These are phyloP conservation scores for Zaprionus gabonicus DNA, from an alignment of 1,140 invertebrate genomes.

Conservation along the genomic window DNA sequence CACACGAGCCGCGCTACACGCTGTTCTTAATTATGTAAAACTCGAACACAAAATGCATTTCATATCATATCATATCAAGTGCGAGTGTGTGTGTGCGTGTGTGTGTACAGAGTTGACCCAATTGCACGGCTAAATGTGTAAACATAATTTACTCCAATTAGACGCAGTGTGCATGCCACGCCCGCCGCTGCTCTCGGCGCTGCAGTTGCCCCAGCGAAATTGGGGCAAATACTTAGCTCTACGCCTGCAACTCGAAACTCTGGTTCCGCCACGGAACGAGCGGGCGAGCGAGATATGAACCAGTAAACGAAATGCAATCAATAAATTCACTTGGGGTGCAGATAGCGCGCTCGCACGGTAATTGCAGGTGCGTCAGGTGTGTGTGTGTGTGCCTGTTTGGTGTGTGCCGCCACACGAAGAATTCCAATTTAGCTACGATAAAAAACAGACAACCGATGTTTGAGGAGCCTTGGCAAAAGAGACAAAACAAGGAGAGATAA, in stretches of 20 bases:
- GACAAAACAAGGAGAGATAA: conserved; percentile 4
- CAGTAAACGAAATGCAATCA: conserved; percentile 66
- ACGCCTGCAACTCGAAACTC: conserved; percentile 31
- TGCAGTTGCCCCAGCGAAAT: conserved; percentile 35
- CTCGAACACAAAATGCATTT: conserved; percentile 58
- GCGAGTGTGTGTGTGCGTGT: background rate
- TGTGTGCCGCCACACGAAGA: conserved; percentile 10
- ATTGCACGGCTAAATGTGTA: conserved; percentile 77
- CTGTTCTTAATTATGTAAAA: conserved; percentile 70
- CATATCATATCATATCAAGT: conserved; percentile 54
- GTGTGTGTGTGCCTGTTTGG: background rate
- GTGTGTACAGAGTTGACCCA: conserved; percentile 54
- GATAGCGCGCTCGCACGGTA: conserved; percentile 8
- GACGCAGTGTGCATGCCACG: conserved; percentile 42
- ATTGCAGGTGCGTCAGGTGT: conserved; percentile 30
- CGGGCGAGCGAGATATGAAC: background rate
- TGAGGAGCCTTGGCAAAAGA: conserved; percentile 7
- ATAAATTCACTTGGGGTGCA: conserved; percentile 51
- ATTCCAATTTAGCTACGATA: conserved; percentile 18
- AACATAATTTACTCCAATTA: conserved; percentile 81
- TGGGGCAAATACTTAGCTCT: conserved; percentile 52
- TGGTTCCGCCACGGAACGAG: conserved; percentile 1
- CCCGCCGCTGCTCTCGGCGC: background rate
- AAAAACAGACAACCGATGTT: conserved; percentile 24
- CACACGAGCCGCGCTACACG: conserved; percentile 31